Evolutionary conservation across 2,888 invertebrate species (phyloP).

Genomic region (Drosophila tripunctata): DNA sequence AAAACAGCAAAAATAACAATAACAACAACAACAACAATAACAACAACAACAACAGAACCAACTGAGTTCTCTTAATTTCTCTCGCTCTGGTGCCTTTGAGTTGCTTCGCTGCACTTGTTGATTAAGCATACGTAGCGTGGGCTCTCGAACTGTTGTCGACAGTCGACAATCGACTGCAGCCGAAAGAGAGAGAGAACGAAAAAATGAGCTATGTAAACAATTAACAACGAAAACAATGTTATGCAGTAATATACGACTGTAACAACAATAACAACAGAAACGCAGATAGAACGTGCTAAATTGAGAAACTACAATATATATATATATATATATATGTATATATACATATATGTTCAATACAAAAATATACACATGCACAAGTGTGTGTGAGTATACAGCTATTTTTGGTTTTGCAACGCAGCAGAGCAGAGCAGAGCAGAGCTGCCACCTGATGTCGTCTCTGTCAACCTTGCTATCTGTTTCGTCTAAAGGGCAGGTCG

Average conservation of each 20-base stretch:
- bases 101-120: constrained; percentile 9
- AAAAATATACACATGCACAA: no score
- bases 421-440: constrained; percentile 31
- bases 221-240: constrained; percentile 35
- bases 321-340: constrained; percentile 9
- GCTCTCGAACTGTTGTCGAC: not conserved
- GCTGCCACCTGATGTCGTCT: constrained; percentile 49
- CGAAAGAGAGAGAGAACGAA: no score
- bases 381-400: constrained; percentile 42
- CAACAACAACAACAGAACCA: not conserved
- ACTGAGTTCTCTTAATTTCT: constrained; percentile 15
- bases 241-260: no score
- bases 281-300: constrained; percentile 45
- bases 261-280: constrained; percentile 16
- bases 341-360: not conserved
- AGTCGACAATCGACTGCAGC: constrained; percentile 14
- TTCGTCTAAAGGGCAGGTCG: constrained; percentile 59
- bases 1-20: no score
- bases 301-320: constrained; percentile 41
- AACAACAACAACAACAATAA: no score
- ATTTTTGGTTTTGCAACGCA: constrained; percentile 47
- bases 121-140: constrained; percentile 47
- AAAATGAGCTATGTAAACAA: constrained; percentile 44
- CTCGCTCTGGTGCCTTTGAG: constrained; percentile 5
- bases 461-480: constrained; percentile 13